Percentiles rank a stretch among this genome's conserved stretches.
Conservation (phyloP, 2,888 invertebrate genomes). For the Clistopyga incitator region DNA sequence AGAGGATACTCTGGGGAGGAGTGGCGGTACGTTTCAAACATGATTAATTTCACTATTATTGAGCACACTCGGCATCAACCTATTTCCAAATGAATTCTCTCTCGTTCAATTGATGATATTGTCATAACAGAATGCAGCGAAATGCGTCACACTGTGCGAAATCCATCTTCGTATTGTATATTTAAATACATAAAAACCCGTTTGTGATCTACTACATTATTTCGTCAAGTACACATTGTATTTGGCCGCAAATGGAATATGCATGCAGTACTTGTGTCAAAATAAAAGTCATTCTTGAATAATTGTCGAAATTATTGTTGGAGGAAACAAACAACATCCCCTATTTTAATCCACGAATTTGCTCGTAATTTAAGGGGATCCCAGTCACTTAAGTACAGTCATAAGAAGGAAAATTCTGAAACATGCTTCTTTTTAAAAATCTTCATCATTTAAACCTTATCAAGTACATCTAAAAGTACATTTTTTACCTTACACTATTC, state of each 20-base stretch:
- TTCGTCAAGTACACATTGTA: not conserved
- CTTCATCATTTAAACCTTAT: too few relatives aligned
- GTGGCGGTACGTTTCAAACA: constrained; percentile 35
- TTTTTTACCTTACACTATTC: too few relatives aligned
- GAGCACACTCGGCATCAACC: constrained; percentile 18
- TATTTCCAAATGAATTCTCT: constrained; percentile 18
- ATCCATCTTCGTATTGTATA: not conserved
- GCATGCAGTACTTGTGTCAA: not conserved
- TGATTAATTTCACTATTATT: constrained; percentile 44
- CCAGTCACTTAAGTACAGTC: too few relatives aligned
- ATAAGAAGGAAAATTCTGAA: too few relatives aligned
- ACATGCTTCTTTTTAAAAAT: too few relatives aligned
- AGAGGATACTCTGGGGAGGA: constrained; percentile 5
- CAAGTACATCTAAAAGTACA: too few relatives aligned
- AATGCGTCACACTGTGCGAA: not conserved
- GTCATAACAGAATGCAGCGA: constrained; percentile 2
- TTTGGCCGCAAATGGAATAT: not conserved
- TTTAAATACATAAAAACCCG: not conserved
- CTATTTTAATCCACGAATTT: too few relatives aligned
- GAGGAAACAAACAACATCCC: not conserved
- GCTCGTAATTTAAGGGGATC: too few relatives aligned
- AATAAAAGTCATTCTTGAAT: not conserved
- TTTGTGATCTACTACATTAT: not conserved
- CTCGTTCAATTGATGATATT: not conserved
- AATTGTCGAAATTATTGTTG: not conserved